Evolutionary conservation across 1,140 invertebrate species (phyloP).

Genomic region (Microvelia longipes): DNA sequence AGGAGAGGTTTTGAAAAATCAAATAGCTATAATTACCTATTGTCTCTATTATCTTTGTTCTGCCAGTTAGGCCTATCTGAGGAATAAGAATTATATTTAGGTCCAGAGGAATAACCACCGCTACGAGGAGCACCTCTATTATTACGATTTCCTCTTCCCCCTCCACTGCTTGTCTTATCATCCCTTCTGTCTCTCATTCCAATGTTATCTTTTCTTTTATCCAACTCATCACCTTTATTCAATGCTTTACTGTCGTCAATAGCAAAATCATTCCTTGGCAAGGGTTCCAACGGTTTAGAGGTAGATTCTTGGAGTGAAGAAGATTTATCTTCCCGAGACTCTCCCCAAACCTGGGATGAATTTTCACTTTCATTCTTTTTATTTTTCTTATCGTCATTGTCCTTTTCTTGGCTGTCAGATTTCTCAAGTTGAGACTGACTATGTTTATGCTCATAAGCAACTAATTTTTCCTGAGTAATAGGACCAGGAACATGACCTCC

Average conservation of each 20-base stretch:
- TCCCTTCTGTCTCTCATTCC: slow-evolving; percentile 8
- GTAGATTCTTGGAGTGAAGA: background rate
- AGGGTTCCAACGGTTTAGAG: background rate
- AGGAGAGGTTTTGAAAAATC: too few species aligned
- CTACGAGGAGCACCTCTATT: slow-evolving; percentile 11
- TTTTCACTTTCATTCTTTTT: background rate
- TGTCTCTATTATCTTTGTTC: background rate
- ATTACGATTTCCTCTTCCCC: slow-evolving; percentile 14
- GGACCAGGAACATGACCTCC: slow-evolving; percentile 40
- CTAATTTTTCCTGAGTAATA: slow-evolving; percentile 43
- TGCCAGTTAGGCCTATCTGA: background rate
- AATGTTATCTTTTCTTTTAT: background rate
- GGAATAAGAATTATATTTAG: slow-evolving; percentile 8
- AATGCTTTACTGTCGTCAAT: background rate
- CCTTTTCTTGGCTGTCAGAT: background rate
- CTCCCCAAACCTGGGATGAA: background rate
- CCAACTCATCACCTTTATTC: background rate
- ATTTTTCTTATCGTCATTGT: background rate
- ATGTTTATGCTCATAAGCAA: slow-evolving; percentile 37
- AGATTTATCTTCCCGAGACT: background rate
- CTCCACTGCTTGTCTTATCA: slow-evolving; percentile 9
- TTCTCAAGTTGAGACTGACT: slow-evolving; percentile 3
- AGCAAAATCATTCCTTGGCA: background rate
- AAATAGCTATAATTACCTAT: too few species aligned
- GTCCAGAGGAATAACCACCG: slow-evolving; percentile 8